Evolutionary conservation across 2,888 invertebrate species (phyloP).

Genomic region (Amphipyra tragopoginis): DNA sequence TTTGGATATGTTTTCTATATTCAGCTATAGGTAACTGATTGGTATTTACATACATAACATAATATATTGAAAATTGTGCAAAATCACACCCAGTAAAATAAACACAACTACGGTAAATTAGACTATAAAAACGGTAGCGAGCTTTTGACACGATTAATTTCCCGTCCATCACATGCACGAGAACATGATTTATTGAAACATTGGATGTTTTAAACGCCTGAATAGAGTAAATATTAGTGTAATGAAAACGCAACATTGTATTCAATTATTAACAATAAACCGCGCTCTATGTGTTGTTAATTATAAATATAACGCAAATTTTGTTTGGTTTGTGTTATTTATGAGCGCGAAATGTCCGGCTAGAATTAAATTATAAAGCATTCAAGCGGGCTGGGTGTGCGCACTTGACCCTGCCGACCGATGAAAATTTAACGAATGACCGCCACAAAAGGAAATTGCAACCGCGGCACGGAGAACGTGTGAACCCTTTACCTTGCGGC

Average conservation of each 20-base stretch:
- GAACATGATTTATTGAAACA: conserved; percentile 51
- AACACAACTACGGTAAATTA: conserved; percentile 30
- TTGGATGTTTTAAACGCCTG: conserved; percentile 33
- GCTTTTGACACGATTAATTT: conserved; percentile 45
- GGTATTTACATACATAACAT: too few species aligned
- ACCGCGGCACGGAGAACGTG: conserved; percentile 68
- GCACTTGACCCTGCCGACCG: conserved; percentile 71
- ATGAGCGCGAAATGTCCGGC: conserved; percentile 71
- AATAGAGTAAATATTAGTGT: conserved; percentile 34
- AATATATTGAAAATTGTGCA: too few species aligned
- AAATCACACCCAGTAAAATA: conserved; percentile 3
- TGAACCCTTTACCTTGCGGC: conserved; percentile 73
- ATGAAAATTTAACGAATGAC: conserved; percentile 83
- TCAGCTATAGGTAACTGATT: too few species aligned
- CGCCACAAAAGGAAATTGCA: conserved; percentile 81
- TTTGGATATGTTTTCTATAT: too few species aligned
- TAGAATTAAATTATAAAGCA: conserved; percentile 76
- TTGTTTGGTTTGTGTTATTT: conserved; percentile 75
- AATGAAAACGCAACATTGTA: conserved; percentile 54
- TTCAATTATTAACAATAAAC: conserved; percentile 63
- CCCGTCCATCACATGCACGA: conserved; percentile 48
- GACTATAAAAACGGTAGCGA: conserved; percentile 22
- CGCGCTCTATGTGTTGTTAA: conserved; percentile 57
- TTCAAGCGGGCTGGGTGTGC: conserved; percentile 60
- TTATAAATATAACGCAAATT: conserved; percentile 70